Base-by-base conservation (phyloP, 2,113 vertebrate genomes). In the Phoxinus phoxinus region DNA sequence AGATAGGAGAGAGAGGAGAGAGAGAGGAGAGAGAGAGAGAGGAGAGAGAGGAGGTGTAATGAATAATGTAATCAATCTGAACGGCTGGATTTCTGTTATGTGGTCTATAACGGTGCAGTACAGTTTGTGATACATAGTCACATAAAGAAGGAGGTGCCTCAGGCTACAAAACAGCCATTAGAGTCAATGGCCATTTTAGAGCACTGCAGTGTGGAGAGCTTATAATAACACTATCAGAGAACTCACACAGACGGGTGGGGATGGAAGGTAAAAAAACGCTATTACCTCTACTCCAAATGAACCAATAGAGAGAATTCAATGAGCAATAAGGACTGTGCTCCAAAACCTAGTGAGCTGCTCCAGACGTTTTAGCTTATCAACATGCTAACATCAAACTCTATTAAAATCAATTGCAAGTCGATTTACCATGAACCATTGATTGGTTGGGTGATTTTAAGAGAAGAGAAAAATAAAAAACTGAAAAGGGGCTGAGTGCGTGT, bases 141-240 rank as follows among this genome's bases (percentile, higher is more conserved):
- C 25, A 83, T 48, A 76, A 84, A 86, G 27, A 8, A 86, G 37
- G 46, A 63, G 72, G 73, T 85, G 61, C 88, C 86, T 83, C 35
- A 32, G 88, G 88, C 86, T 83, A 87, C 27, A 48, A 41, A 59
- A 48, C 83, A 69, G 25, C 65, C 92, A 94, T 95, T 94, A 93
- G 63, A 87, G 87, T 85, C 86, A 92, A 93, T 85, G 90, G 91
- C 90, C 92, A 88, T 94, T 93, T 93, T 91, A 91, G 90, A 92
- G 87, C 88, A 88, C 91, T 91, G 86, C 90, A 89, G 91, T 87
- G 91, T 88, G 90, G 78, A 67, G 67, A 92, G 92, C 93, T 94
- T 95, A 93, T 92, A 94, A 95, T 92, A 95, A 95, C 93, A 94
- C 90, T 91, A 93, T 93, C 89, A 93, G 91, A 90, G 92, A 90